A percentile compares a stretch with the other conserved stretches of the same genome.
Evolutionary conservation across 2,888 invertebrate species (phyloP).

Genomic region (Petrophora chlorosata): DNA sequence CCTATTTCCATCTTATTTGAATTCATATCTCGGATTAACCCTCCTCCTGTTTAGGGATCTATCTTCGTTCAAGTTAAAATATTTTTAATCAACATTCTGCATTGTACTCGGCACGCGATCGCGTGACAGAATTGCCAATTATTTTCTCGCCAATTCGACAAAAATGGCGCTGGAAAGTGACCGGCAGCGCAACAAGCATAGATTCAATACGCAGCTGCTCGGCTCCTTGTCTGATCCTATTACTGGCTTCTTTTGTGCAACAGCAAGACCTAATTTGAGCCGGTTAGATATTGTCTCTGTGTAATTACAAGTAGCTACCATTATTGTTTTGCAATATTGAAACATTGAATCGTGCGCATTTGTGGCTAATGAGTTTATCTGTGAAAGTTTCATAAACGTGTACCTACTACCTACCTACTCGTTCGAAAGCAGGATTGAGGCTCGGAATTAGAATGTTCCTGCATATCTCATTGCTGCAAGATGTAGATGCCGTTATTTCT

Average conservation of each 20-base stretch:
- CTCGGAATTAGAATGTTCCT: conserved; percentile 15
- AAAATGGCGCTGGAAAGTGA: conserved; percentile 70
- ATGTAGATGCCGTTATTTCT: conserved; percentile 10
- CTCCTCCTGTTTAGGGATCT: conserved; percentile 2
- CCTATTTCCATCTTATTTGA: background rate
- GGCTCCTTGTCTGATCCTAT: conserved; percentile 52
- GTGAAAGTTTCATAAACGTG: conserved; percentile 43
- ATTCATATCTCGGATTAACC: background rate
- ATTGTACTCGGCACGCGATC: conserved; percentile 52
- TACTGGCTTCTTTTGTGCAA: conserved; percentile 59
- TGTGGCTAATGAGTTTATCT: conserved; percentile 53
- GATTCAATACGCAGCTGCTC: conserved; percentile 56
- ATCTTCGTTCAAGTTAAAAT: conserved; percentile 19
- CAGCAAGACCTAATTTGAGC: conserved; percentile 57
- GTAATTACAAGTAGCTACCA: conserved; percentile 57
- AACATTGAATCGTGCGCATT: conserved; percentile 49
- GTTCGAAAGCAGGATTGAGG: conserved; percentile 38
- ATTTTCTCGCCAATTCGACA: conserved; percentile 64
- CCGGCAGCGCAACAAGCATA: conserved; percentile 43
- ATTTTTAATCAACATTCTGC: conserved; percentile 16
- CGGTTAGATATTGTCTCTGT: conserved; percentile 52
- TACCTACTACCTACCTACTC: conserved; percentile 10
- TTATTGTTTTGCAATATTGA: conserved; percentile 58
- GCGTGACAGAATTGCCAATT: conserved; percentile 56
- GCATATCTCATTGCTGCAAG: conserved; percentile 4